Conservation (phyloP, 2,797 vertebrate species). For the Chaetophractus vellerosus region DNA sequence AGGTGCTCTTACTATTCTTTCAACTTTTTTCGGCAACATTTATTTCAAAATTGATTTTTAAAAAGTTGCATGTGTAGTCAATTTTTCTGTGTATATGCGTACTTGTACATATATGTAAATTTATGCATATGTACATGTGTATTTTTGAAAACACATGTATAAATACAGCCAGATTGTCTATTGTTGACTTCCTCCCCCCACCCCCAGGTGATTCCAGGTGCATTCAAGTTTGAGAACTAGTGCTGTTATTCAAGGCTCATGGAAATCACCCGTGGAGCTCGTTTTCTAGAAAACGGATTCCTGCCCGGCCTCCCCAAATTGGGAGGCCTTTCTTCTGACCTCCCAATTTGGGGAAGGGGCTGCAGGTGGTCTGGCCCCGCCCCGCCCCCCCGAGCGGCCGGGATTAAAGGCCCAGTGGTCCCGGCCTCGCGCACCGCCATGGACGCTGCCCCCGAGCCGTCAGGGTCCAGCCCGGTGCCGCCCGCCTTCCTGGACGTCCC, state of each 20-base stretch:
- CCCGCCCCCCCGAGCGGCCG: neutral
- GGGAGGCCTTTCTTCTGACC: too few species aligned
- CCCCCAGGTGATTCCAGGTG: neutral
- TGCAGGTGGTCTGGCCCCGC: slow-evolving; percentile 20
- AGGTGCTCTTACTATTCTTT: neutral
- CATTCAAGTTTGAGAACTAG: neutral
- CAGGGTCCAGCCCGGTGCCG: neutral
- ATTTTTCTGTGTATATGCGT: neutral
- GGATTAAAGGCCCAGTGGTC: neutral
- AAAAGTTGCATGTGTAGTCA: neutral
- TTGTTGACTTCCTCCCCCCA: too few species aligned
- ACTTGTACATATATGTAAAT: neutral
- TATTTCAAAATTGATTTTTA: slow-evolving; percentile 39
- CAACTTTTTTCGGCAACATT: neutral
- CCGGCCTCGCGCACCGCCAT: slow-evolving; percentile 1
- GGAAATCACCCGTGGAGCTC: neutral
- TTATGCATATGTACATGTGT: neutral
- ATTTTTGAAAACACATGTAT: too few species aligned
- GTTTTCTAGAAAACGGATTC: neutral
- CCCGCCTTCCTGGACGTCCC: slow-evolving; percentile 82
- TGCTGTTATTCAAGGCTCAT: rapidly evolving
- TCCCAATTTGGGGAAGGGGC: rapidly evolving
- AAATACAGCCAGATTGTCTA: too few species aligned
- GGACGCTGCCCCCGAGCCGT: neutral
- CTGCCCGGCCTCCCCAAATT: neutral